phyloP scores from a whole-genome alignment of 1,140 invertebrate genomes.

The Rhyacophila brunnea region DNA sequence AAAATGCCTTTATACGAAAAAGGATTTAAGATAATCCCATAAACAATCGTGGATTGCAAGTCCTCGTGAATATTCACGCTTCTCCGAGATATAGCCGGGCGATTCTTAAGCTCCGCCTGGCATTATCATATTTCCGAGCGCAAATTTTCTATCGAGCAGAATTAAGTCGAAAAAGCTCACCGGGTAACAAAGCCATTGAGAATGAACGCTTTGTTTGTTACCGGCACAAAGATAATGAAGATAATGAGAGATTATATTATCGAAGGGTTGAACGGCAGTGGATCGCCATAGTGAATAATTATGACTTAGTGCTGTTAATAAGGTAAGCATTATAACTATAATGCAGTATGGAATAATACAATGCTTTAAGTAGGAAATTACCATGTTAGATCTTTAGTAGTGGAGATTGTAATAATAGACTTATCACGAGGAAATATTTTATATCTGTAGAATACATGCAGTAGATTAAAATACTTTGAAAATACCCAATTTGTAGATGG shows the following conservation, averaged over 20 bases:
- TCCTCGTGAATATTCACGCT: constrained; percentile 27
- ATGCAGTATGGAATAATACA: too few species aligned
- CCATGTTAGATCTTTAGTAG: too few species aligned
- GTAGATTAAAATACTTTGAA: too few species aligned
- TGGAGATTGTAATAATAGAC: too few species aligned
- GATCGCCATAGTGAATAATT: constrained; percentile 14
- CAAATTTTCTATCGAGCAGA: constrained; percentile 20
- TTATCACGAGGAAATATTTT: too few species aligned
- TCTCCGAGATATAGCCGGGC: constrained; percentile 3
- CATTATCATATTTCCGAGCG: constrained; percentile 28
- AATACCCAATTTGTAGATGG: too few species aligned
- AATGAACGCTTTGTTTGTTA: constrained; percentile 20
- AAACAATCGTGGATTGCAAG: constrained; percentile 32
- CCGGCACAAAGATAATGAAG: constrained; percentile 24
- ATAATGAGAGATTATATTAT: constrained; percentile 29
- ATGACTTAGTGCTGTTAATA: constrained; percentile 16
- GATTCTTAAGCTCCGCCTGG: constrained; percentile 14
- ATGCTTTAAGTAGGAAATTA: too few species aligned
- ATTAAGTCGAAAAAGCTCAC: constrained; percentile 14
- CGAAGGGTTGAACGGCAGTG: constrained; percentile 2
- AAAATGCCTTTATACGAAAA: constrained; percentile 20
- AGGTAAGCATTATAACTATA: too few species aligned
- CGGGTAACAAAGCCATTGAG: constrained; percentile 20
- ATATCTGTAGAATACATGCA: too few species aligned
- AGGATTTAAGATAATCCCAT: constrained; percentile 32